These are phyloP conservation scores for Puma concolor DNA, from an alignment of 2,113 vertebrate genomes.

Conservation along the genomic window DNA sequence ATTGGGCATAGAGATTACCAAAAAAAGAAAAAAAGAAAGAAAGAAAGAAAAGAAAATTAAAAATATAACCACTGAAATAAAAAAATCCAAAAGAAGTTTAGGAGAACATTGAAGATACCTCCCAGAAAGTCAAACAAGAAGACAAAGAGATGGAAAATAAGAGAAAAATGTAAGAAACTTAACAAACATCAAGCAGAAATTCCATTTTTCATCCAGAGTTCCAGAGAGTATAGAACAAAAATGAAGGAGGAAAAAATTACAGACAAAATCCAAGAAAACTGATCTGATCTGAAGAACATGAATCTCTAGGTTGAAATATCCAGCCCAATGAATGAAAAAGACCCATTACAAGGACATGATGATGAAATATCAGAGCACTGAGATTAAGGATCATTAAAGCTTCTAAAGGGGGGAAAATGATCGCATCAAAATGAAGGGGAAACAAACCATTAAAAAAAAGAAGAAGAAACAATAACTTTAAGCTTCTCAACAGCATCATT, in stretches of 20 bases:
- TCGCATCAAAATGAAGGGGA: not conserved
- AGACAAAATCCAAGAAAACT: not conserved
- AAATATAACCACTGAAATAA: not conserved
- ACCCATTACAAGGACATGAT: not conserved
- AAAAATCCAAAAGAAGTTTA: not conserved
- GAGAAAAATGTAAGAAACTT: not conserved
- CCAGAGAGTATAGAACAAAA: not conserved
- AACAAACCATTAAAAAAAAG: not conserved
- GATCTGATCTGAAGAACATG: not conserved
- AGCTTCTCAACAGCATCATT: not conserved
- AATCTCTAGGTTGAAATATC: not conserved
- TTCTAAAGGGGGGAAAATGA: not conserved
- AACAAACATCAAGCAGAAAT: not conserved
- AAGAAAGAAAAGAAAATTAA: not conserved
- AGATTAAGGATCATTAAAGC: not conserved
- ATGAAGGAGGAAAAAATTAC: not conserved
- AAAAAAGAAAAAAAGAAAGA: not conserved
- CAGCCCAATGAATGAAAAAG: not conserved
- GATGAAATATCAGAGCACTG: not conserved
- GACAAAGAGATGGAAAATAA: not conserved
- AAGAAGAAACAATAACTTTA: not conserved
- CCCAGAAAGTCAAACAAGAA: not conserved
- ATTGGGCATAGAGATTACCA: not conserved
- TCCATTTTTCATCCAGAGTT: not conserved
- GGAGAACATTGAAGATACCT: not conserved